Evolutionary conservation across 1,140 invertebrate species (phyloP).

Genomic region (Drosophila setifemur): DNA sequence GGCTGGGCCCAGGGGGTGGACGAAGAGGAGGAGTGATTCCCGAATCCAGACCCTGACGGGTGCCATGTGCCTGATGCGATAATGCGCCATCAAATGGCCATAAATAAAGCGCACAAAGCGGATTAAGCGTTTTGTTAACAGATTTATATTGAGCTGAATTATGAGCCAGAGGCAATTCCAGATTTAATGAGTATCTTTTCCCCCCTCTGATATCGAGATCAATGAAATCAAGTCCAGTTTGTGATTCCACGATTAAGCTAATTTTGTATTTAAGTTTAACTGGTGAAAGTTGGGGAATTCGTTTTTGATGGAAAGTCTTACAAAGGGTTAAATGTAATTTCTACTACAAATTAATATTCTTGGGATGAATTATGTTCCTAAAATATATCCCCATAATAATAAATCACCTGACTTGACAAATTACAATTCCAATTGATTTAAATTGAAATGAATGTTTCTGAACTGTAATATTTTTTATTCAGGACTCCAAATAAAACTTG

Average conservation of each 20-base stretch:
- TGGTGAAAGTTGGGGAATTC: no score
- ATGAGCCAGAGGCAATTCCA: conserved; percentile 39
- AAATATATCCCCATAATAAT: no score
- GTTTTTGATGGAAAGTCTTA: no score
- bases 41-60: conserved; percentile 25
- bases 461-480: no score
- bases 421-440: background rate
- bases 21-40: background rate
- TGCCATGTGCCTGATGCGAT: conserved; percentile 77
- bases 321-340: no score
- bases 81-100: conserved; percentile 78
- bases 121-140: conserved; percentile 81
- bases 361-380: no score
- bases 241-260: background rate
- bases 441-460: background rate
- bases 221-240: conserved; percentile 26
- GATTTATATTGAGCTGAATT: conserved; percentile 78
- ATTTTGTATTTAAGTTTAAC: background rate
- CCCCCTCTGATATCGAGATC: conserved; percentile 15
- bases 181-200: conserved; percentile 31
- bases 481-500: no score
- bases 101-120: conserved; percentile 76
- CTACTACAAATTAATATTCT: no score
- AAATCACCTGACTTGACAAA: no score
- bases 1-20: background rate